Evolutionary conservation across 2,113 vertebrate genomes (phyloP).

Genomic region (Vicugna pacos): DNA sequence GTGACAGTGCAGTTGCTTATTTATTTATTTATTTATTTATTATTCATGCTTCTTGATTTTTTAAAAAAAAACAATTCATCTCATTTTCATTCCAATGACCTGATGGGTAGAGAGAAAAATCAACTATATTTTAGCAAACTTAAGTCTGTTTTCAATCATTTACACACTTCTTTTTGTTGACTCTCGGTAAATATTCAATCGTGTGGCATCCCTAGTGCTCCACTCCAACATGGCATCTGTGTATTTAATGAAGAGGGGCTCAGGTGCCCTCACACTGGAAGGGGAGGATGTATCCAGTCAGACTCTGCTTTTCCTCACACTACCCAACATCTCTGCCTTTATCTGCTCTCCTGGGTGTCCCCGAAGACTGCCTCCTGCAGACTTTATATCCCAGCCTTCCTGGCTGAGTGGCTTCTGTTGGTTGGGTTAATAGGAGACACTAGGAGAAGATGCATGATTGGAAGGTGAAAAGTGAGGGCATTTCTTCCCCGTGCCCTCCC

Average conservation of each 20-base stretch:
- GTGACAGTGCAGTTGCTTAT: not conserved
- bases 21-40: not conserved
- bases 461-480: not conserved
- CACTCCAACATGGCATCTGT: too few species aligned
- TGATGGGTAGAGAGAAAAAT: not conserved
- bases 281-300: not conserved
- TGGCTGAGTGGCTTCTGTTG: not conserved
- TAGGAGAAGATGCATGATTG: not conserved
- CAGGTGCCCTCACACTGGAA: accelerated
- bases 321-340: not conserved
- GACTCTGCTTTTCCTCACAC: not conserved
- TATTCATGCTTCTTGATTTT: not conserved
- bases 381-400: not conserved
- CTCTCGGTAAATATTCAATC: not conserved
- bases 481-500: not conserved
- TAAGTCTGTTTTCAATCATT: not conserved
- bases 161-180: not conserved
- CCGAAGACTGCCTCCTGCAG: not conserved
- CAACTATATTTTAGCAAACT: not conserved
- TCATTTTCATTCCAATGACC: not conserved
- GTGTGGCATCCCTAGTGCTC: not conserved
- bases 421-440: not conserved
- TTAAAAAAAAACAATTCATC: not conserved
- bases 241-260: not conserved
- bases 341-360: not conserved